Percentiles rank a stretch among this genome's conserved stretches.
These are phyloP conservation scores for Uloborus diversus DNA, from an alignment of 1,140 invertebrate species.

Conservation along the genomic window DNA sequence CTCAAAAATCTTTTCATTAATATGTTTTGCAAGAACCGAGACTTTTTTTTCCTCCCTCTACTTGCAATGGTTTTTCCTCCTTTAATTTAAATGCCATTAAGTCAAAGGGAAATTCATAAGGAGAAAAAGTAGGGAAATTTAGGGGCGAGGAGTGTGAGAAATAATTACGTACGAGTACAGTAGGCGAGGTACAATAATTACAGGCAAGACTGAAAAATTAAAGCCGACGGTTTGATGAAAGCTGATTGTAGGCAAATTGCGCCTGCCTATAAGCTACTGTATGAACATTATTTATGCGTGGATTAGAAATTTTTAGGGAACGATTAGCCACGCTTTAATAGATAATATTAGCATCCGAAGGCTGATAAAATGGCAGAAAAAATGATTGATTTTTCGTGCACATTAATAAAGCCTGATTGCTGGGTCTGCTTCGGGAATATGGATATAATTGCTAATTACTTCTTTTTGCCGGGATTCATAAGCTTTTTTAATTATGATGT, in stretches of 20 bases:
- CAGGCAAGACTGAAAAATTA: slow-evolving; percentile 21
- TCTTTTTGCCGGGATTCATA: too few species aligned
- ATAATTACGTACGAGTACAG: slow-evolving; percentile 45
- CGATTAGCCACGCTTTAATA: background rate
- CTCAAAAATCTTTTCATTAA: slow-evolving; percentile 46
- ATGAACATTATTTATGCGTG: slow-evolving; percentile 18
- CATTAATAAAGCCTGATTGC: too few species aligned
- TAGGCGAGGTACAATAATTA: slow-evolving; percentile 37
- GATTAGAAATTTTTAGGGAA: slow-evolving; percentile 24
- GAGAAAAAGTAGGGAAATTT: too few species aligned
- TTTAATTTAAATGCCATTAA: slow-evolving; percentile 56
- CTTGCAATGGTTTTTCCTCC: slow-evolving; percentile 39
- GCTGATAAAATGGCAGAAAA: background rate
- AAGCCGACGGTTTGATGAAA: slow-evolving; percentile 2
- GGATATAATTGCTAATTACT: too few species aligned
- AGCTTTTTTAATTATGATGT: too few species aligned
- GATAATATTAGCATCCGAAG: background rate
- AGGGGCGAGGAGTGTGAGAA: slow-evolving; percentile 26
- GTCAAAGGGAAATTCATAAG: background rate
- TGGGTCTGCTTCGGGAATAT: too few species aligned
- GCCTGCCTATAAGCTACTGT: background rate
- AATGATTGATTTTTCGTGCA: background rate
- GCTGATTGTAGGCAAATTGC: background rate
- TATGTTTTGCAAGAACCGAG: slow-evolving; percentile 29
- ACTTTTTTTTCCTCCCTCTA: background rate